These are phyloP conservation scores for Guaruba guarouba DNA, from an alignment of 2,113 vertebrate species.

Conservation along the genomic window DNA sequence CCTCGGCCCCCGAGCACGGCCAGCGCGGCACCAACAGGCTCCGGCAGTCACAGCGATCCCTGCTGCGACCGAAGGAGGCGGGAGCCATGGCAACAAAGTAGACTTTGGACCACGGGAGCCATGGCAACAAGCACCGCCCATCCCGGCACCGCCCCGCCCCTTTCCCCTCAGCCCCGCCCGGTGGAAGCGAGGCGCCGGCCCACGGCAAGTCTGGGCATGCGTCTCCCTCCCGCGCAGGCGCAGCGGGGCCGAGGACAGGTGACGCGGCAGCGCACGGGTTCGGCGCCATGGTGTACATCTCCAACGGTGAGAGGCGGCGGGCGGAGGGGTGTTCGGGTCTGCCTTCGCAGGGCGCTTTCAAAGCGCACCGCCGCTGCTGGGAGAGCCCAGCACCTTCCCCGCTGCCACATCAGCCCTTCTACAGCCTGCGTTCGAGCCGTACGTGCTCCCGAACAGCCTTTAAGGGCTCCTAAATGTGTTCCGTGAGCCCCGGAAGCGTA, in stretches of 20 bases:
- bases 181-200: not conserved
- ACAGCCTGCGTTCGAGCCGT: not conserved
- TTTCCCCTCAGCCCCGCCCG: not conserved
- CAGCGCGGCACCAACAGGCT: too few relatives aligned
- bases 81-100: too few relatives aligned
- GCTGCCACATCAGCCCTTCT: not conserved
- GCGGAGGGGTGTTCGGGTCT: not conserved
- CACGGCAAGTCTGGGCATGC: not conserved
- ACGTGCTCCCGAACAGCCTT: rapidly evolving
- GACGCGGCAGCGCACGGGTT: not conserved
- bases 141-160: rapidly evolving
- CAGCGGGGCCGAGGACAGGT: not conserved
- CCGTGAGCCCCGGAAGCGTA: not conserved
- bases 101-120: not conserved
- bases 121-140: not conserved
- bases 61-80: too few relatives aligned
- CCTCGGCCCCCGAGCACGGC: not conserved
- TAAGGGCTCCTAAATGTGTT: not conserved
- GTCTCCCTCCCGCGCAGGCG: not conserved
- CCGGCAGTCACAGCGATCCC: not conserved
- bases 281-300: conserved; percentile 87
- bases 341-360: not conserved
- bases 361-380: not conserved
- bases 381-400: not conserved
- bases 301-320: conserved; percentile 80